Evolutionary conservation across 2,797 vertebrate genomes (phyloP), one percentile per base, ranked within the genome.

Genomic region (Clarias fuscus): DNA sequence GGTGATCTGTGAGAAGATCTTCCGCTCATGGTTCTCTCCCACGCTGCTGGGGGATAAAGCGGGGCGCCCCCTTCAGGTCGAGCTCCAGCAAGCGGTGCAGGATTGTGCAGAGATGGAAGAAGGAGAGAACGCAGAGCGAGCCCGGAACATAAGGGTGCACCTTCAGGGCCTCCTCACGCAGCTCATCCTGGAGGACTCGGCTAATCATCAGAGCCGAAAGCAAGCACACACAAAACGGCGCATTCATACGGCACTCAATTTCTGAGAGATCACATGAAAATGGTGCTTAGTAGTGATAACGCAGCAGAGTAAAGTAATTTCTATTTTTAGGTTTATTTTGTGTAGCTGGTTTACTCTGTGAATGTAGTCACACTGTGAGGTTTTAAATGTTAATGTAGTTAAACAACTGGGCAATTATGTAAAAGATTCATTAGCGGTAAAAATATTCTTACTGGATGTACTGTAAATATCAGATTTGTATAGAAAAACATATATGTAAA

Each of bases 1-100:
- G 98, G 98, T 98, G 78, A 96, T 99, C 65, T 99, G 98, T 93
- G 97, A 98, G 94, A 99, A 99, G 93, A 99, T 99, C 89, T 99
- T 99, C 91, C 93, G 96, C 4, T 96, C 91, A 0, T 98, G 97
- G 98, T 98, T 99, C 86, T 96, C 96, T 85, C 94, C 96, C 0
- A 91, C 93, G 0, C 93, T 96, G 84, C 90, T 95, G 17, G 94
- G 95, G 13, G 90, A 93, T 0, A 92, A 93, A 40, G 75, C 95
- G 5, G 94, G 94, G 11, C 90, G 94, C 37, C 96, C 94, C 0
- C 95, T 97, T 27, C 96, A 96, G 95, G 92, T 93, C 85, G 96
- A 97, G 94, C 91, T 99, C 84, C 96, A 96, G 92, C 91, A 93
- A 10, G 96, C 96, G 0, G 97, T 99, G 81, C 96, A 95, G 90